Evolutionary conservation across 1,140 invertebrate species (phyloP), one percentile per base, ranked within the genome.

Genomic region (Brachionus manjavacas): DNA sequence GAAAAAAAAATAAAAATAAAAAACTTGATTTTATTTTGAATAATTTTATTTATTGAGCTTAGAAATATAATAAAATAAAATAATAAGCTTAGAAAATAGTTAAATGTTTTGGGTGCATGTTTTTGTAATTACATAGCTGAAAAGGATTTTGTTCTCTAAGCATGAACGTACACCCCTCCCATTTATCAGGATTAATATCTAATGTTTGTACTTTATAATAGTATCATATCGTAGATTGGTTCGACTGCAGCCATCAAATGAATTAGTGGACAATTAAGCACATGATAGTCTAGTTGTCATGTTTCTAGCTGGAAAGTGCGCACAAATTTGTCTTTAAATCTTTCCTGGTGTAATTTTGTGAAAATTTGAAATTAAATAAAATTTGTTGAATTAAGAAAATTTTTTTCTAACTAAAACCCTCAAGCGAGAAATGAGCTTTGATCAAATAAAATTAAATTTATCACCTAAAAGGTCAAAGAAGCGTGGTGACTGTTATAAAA

Each of bases 211-310:
- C 23, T 35, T 76, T 35, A 49, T 3, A 49, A 76, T 76, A 76
- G 72, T 76, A 14, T 12, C 41, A 76, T 76, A 76, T 76, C 72
- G 46, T 76, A 76, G 49, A 76, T 76, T 76, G 72, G 43, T 76
- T 76, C 72, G 72, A 76, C 46, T 76, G 11, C 39, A 76, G 46
- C 41, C 72, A 76, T 49, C 72, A 74, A 74, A 46, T 28, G 39
- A 23, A 49, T 8, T 49, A 49, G 43, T 8, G 41, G 25, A 74
- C 39, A 76, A 76, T 12, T 49, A 49, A 49, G 16, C 72, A 12
- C 39, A 49, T 46, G 20, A 49, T 25, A 49, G 41, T 49, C 12
- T 49, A 35, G 41, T 76, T 25, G 41, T 7, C 46, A 76, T 31
- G 41, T 76, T 76, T 76, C 7, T 46, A 49, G 25, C 6, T 76